Base-by-base conservation (phyloP, 1,140 invertebrate species). In the Drosophila aff. region DNA sequence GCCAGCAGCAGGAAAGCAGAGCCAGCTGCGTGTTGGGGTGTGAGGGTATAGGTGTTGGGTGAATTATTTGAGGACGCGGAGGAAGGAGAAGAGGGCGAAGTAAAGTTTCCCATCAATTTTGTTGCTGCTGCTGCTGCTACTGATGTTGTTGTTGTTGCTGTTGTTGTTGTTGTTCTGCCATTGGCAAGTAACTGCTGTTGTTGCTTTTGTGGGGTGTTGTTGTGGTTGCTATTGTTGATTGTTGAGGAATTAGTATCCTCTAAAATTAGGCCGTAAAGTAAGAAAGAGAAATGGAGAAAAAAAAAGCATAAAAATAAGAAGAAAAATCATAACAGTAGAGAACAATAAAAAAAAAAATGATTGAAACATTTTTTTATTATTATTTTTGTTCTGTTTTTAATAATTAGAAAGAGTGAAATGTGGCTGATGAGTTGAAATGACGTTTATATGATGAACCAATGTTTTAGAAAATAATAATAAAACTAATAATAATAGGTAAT, bases 201-300 rank as follows among this genome's bases (percentile, higher is more conserved):
- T 16, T 77, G 66, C 28, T 80, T 40, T 41, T 65, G 44, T 7
- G 50, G 59, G 60, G 58, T 76, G 69, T 79, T 79, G 66, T 64
- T 74, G 67, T 47, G 44, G 43, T 69, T 65, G 65, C 60, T 68
- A 67, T 71, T 73, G 64, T 60, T 74, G 64, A 77, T 82, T 58
- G 59, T 57, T 18, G 86, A 90, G 64, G 86, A 85, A 61, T 67
- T 80, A 80, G 69, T 72, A 69, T 79, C 83, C 83, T 86, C 83
- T 86, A 75, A 50, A 47, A 62, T 23, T 26, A 38, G 21, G 50
- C 66, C 50, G 13, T 69, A 47, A 59, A 71, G 44, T 36, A 75
- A 36, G 11, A 36, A 69, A 64, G 49, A 76, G 64, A 59, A 50
- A 61, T 38, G 18, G 44, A 44, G 64, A 60, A 41, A 80, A 49